These are phyloP conservation scores for Euzophera pinguis DNA, from an alignment of 2,888 invertebrate genomes.

Conservation along the genomic window DNA sequence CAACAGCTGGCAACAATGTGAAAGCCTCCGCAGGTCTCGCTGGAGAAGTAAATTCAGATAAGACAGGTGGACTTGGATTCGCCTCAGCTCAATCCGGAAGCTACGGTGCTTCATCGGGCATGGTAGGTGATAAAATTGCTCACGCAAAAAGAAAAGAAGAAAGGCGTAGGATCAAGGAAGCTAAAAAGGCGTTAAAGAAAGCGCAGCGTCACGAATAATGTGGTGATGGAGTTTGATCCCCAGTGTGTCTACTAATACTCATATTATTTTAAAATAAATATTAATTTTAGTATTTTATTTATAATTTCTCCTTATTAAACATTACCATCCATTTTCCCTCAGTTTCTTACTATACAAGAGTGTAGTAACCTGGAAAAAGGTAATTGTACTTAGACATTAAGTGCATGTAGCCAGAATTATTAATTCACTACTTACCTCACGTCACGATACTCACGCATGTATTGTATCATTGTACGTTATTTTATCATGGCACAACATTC, in stretches of 20 bases:
- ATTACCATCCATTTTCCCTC: neutral
- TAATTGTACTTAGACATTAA: slow-evolving; percentile 8
- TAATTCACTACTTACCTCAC: neutral
- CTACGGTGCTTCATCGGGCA: slow-evolving; percentile 44
- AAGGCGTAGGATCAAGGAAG: slow-evolving; percentile 37
- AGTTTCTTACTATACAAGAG: neutral
- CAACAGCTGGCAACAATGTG: slow-evolving; percentile 78
- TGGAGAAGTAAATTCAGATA: slow-evolving; percentile 62
- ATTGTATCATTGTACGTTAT: too few species aligned
- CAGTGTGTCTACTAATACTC: slow-evolving; percentile 17
- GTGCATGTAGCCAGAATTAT: neutral
- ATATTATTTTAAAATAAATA: neutral
- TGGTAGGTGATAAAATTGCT: slow-evolving; percentile 57
- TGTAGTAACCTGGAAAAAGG: slow-evolving; percentile 3
- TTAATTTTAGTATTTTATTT: neutral
- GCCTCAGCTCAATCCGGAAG: slow-evolving; percentile 62
- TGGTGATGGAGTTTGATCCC: slow-evolving; percentile 17
- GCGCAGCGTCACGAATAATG: slow-evolving; percentile 21
- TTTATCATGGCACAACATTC: too few species aligned
- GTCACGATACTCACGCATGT: neutral
- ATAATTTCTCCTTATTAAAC: slow-evolving; percentile 2
- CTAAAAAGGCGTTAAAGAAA: slow-evolving; percentile 25
- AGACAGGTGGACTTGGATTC: slow-evolving; percentile 57
- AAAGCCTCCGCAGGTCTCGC: slow-evolving; percentile 73
- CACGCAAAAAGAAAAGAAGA: slow-evolving; percentile 46